phyloP scores from a whole-genome alignment of 2,113 vertebrate genomes.

The Gavia stellata region DNA sequence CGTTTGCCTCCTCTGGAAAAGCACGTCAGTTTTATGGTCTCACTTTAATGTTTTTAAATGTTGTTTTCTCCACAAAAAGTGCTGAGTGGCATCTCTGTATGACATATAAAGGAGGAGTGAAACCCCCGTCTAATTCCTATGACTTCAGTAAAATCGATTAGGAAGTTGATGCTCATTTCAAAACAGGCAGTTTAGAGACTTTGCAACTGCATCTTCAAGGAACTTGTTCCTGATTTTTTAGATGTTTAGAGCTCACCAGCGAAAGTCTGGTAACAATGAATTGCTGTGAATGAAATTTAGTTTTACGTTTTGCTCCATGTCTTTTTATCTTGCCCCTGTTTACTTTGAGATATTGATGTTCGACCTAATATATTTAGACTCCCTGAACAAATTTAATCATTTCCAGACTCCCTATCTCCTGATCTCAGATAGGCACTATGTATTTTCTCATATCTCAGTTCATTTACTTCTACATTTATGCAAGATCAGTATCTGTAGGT shows the following conservation, averaged over 20 bases:
- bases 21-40: neutral
- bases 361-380: neutral
- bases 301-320: neutral
- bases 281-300: neutral
- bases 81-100: neutral
- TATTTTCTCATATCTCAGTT: slow-evolving; percentile 52
- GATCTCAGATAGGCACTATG: slow-evolving; percentile 30
- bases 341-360: slow-evolving; percentile 24
- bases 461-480: slow-evolving; percentile 51
- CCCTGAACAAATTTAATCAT: slow-evolving; percentile 9
- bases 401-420: slow-evolving; percentile 29
- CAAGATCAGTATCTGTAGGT: slow-evolving; percentile 41
- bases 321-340: slow-evolving; percentile 24
- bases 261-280: neutral
- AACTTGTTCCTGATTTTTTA: neutral
- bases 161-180: neutral
- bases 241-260: neutral
- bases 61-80: neutral
- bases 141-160: neutral
- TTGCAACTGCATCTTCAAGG: neutral
- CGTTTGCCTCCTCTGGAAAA: neutral
- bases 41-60: neutral
- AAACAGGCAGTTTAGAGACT: neutral
- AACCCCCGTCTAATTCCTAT: neutral
- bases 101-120: neutral